Evolutionary conservation across 2,113 vertebrate genomes (phyloP).

Genomic region (Lophius piscatorius): DNA sequence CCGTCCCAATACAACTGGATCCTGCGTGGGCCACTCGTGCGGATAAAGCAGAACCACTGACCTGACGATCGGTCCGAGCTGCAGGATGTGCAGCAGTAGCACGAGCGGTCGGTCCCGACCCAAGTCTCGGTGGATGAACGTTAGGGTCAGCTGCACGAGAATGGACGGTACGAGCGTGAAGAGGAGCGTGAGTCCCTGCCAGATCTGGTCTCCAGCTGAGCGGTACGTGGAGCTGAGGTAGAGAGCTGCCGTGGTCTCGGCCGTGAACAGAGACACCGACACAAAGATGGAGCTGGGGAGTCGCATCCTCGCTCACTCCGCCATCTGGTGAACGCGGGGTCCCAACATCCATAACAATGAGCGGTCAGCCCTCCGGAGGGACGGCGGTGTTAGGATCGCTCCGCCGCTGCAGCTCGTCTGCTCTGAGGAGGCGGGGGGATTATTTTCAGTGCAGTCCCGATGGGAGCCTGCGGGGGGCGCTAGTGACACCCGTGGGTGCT

Average conservation of each 20-base stretch:
- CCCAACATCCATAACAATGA: constrained; percentile 39
- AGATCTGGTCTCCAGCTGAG: constrained; percentile 89
- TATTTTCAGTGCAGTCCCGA: constrained; percentile 19
- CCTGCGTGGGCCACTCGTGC: not conserved
- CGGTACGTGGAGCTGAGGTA: constrained; percentile 91
- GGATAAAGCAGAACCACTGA: no score
- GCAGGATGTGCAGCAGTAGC: constrained; percentile 93
- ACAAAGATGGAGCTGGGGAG: constrained; percentile 91
- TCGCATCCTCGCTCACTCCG: constrained; percentile 86
- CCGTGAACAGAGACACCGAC: constrained; percentile 90
- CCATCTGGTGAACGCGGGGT: constrained; percentile 59
- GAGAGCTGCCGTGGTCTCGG: constrained; percentile 88
- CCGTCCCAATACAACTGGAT: not conserved
- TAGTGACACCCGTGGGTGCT: no score
- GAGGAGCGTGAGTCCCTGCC: constrained; percentile 91
- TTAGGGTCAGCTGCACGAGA: constrained; percentile 93
- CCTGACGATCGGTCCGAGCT: constrained; percentile 94
- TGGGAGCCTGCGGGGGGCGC: constrained; percentile 44
- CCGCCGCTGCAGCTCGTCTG: constrained; percentile 44
- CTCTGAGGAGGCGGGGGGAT: constrained; percentile 1
- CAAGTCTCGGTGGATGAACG: constrained; percentile 95
- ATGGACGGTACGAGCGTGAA: constrained; percentile 91
- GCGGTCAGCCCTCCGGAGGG: constrained; percentile 5
- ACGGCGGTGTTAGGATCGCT: constrained; percentile 5
- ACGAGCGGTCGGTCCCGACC: constrained; percentile 91